A percentile compares a stretch with the other conserved stretches of the same genome.
phyloP scores from a whole-genome alignment of 2,888 invertebrate genomes.

The Eupithecia subfuscata region DNA sequence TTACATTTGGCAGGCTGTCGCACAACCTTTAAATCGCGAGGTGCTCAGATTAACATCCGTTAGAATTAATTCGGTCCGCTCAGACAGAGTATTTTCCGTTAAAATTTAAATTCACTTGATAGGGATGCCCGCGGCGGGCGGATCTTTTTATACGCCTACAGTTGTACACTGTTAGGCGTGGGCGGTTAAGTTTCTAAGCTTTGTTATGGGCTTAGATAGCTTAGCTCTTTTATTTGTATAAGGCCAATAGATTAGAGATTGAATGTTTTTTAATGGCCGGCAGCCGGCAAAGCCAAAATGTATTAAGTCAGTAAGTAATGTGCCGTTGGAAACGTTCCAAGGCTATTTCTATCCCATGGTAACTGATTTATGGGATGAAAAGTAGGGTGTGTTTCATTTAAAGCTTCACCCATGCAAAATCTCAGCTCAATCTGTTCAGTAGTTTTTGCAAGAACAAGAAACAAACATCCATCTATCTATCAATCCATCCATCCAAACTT shows the following conservation, averaged over 20 bases:
- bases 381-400: neutral
- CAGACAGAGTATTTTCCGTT: slow-evolving; percentile 50
- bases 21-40: slow-evolving; percentile 54
- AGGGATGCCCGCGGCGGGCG: slow-evolving; percentile 36
- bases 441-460: too few species aligned
- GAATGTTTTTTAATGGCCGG: neutral
- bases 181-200: neutral
- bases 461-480: too few species aligned
- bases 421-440: too few species aligned
- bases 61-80: slow-evolving; percentile 62
- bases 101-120: slow-evolving; percentile 49
- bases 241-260: neutral
- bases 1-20: slow-evolving; percentile 49
- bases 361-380: too few species aligned
- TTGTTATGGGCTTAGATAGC: neutral
- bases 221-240: neutral
- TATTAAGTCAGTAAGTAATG: too few species aligned
- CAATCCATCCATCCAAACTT: too few species aligned
- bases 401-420: too few species aligned
- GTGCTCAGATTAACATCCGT: slow-evolving; percentile 63
- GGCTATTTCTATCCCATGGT: too few species aligned
- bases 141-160: neutral
- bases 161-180: neutral
- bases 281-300: neutral
- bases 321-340: too few species aligned